phyloP scores from a whole-genome alignment of 2,113 vertebrate species.

The Electrona antarctica region DNA sequence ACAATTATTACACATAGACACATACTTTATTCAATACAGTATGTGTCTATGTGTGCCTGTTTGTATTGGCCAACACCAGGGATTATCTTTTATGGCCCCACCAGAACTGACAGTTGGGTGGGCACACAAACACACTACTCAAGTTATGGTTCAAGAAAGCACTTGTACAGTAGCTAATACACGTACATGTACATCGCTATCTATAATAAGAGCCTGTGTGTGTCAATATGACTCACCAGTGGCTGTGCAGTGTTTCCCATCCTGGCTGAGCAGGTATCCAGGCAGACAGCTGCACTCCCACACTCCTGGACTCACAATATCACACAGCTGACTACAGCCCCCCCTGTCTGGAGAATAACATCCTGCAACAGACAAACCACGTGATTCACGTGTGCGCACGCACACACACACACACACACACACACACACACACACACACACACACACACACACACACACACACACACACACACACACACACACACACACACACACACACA shows the following conservation, averaged over 20 bases:
- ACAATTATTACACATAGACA: too few species aligned
- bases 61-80: constrained; percentile 2
- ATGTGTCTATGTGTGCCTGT: constrained; percentile 24
- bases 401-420: not conserved
- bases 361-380: constrained; percentile 74
- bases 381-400: not conserved
- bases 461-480: constrained; percentile 1
- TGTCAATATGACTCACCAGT: constrained; percentile 75
- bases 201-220: not conserved
- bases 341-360: constrained; percentile 89
- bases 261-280: constrained; percentile 85
- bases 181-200: too few species aligned
- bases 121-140: too few species aligned
- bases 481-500: constrained; percentile 1
- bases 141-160: too few species aligned
- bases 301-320: constrained; percentile 69
- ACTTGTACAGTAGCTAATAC: too few species aligned
- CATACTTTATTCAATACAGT: too few species aligned
- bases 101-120: too few species aligned
- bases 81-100: too few species aligned
- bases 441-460: constrained; percentile 6
- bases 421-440: constrained; percentile 12
- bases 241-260: constrained; percentile 83
- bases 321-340: constrained; percentile 90
- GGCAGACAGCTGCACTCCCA: constrained; percentile 89